A percentile compares a stretch with the other conserved stretches of the same genome.
Evolutionary conservation across 2,113 vertebrate species (phyloP).

Genomic region (Sarotherodon lohbergeri): DNA sequence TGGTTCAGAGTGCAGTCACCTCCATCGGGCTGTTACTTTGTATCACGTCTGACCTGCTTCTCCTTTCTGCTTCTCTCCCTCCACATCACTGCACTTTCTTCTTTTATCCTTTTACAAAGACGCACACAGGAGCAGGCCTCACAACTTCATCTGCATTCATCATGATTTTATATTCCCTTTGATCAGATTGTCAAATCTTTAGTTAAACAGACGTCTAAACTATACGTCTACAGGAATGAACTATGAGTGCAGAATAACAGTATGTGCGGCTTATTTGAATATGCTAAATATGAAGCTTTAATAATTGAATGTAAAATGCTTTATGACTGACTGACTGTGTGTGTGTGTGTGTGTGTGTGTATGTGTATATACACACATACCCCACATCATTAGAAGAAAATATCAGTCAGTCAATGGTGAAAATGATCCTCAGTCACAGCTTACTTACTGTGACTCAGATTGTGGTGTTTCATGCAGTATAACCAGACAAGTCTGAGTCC

Average conservation of each 20-base stretch:
- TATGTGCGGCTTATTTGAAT: neutral
- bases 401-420: neutral
- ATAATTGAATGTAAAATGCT: neutral
- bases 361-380: neutral
- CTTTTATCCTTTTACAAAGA: neutral
- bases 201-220: neutral
- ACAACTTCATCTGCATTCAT: neutral
- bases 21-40: neutral
- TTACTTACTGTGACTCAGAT: neutral
- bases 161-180: neutral
- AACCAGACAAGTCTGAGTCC: neutral
- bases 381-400: neutral
- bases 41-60: constrained; percentile 12
- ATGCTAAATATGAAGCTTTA: neutral
- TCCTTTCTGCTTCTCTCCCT: neutral
- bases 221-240: neutral
- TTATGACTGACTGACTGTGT: neutral
- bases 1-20: neutral
- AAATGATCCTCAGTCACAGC: neutral
- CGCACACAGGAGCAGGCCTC: neutral
- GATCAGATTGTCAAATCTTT: neutral
- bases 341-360: neutral
- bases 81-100: neutral
- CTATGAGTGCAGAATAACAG: neutral
- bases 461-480: neutral